Percentiles rank a stretch among this genome's conserved stretches.
Conservation (phyloP, 2,113 vertebrate species). For the Muntiacus muntjak region DNA sequence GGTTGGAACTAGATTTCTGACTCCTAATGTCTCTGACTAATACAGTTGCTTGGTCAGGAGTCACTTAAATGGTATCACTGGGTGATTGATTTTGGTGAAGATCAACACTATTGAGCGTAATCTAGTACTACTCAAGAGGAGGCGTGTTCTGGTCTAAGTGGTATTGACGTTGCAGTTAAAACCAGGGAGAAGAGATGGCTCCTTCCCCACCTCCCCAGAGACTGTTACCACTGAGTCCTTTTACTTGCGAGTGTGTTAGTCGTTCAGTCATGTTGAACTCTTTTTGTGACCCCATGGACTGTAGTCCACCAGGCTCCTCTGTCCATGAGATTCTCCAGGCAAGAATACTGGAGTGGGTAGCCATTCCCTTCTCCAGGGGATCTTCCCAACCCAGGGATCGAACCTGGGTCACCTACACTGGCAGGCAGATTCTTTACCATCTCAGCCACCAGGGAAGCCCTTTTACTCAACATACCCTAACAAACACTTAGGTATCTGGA, state of each 20-base stretch:
- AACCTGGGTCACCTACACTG: not conserved
- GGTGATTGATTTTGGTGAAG: not conserved
- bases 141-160: not conserved
- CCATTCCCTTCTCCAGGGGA: not conserved
- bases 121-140: not conserved
- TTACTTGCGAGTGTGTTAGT: not conserved
- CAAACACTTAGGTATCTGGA: not conserved
- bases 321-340: not conserved
- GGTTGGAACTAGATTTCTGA: not conserved
- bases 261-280: not conserved
- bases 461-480: not conserved
- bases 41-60: not conserved
- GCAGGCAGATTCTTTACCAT: not conserved
- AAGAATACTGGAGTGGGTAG: not conserved
- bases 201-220: not conserved
- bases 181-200: not conserved
- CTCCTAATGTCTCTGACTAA: not conserved
- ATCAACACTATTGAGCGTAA: not conserved
- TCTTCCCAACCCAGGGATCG: not conserved
- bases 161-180: not conserved
- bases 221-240: not conserved
- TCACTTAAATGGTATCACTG: not conserved
- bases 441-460: not conserved
- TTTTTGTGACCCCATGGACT: not conserved
- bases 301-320: not conserved